A percentile compares a stretch with the other conserved stretches of the same genome.
Conservation (phyloP, 2,797 vertebrate species). For the Macroramphosus scolopax region DNA sequence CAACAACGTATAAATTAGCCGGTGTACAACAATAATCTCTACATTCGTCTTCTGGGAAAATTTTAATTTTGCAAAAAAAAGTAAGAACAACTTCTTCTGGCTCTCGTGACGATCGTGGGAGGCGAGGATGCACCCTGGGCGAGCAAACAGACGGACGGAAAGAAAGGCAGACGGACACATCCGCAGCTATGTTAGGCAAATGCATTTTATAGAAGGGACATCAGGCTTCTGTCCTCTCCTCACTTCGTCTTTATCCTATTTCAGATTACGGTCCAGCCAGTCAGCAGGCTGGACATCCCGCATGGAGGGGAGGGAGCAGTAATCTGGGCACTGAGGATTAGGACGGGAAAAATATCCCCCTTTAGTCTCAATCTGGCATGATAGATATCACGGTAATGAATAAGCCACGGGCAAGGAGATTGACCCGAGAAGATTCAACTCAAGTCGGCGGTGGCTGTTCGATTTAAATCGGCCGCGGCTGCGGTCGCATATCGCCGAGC, state of each 20-base stretch:
- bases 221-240: too few relatives aligned
- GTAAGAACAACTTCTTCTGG: too few relatives aligned
- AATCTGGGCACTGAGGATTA: constrained; percentile 71
- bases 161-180: constrained; percentile 12
- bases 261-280: too few relatives aligned
- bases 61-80: too few relatives aligned
- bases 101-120: too few relatives aligned
- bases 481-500: constrained; percentile 3
- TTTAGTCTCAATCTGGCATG: constrained; percentile 62
- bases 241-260: constrained; percentile 26
- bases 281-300: constrained; percentile 37
- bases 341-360: constrained; percentile 56
- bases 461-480: constrained; percentile 35
- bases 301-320: constrained; percentile 39
- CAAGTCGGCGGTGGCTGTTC: too few relatives aligned
- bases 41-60: too few relatives aligned
- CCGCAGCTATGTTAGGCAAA: too few relatives aligned
- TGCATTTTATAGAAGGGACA: too few relatives aligned
- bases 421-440: constrained; percentile 23
- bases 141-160: constrained; percentile 19
- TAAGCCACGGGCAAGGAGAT: constrained; percentile 18
- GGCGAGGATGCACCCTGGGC: neutral
- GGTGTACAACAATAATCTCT: too few relatives aligned
- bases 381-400: constrained; percentile 40
- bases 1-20: too few relatives aligned